Percentiles rank a stretch among this genome's conserved stretches.
phyloP scores from a whole-genome alignment of 2,797 vertebrate species.

The Poeciliopsis presidionis region DNA sequence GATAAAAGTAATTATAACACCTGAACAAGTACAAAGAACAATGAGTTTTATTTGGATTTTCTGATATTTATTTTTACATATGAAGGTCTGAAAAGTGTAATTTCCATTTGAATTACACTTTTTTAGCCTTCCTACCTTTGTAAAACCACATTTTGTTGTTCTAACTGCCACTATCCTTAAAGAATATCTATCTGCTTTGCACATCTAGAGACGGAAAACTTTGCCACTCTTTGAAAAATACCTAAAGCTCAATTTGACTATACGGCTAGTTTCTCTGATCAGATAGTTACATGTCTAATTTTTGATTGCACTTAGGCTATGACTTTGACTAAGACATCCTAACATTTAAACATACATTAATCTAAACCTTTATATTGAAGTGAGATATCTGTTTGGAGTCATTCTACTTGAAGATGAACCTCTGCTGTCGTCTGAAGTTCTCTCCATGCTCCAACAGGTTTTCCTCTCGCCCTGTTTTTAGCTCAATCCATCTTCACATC shows the following conservation, averaged over 20 bases:
- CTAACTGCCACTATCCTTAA: background rate
- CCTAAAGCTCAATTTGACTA: background rate
- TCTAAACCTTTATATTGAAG: background rate
- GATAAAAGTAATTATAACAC: conserved; percentile 12
- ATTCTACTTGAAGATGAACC: background rate
- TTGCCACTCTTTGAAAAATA: background rate
- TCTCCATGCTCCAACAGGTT: background rate
- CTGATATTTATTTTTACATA: background rate
- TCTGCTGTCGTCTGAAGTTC: background rate
- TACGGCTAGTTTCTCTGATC: background rate
- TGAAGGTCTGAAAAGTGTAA: background rate
- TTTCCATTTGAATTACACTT: background rate
- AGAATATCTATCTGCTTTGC: background rate
- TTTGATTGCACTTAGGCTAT: background rate
- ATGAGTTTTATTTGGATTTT: background rate
- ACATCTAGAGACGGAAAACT: background rate
- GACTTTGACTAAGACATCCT: background rate
- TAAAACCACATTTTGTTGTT: background rate
- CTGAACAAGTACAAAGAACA: background rate
- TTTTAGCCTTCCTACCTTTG: background rate
- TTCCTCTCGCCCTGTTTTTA: background rate
- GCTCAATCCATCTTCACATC: background rate
- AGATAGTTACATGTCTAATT: background rate
- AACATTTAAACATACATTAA: background rate
- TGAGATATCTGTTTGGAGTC: background rate